phyloP scores from a whole-genome alignment of 2,888 invertebrate species.

The Corbicula japonica region DNA sequence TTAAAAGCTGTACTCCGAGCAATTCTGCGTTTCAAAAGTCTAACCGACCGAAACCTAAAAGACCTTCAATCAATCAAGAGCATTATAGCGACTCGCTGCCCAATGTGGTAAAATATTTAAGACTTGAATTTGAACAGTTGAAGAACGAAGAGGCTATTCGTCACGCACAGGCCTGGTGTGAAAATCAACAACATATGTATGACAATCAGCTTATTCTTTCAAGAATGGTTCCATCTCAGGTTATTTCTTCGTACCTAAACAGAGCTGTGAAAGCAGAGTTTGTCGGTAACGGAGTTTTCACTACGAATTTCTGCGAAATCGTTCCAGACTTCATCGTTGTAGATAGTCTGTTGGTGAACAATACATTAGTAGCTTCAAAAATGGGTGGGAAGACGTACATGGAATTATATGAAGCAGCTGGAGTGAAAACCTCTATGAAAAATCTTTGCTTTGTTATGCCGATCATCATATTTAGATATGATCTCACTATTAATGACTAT shows the following conservation, averaged over 20 bases:
- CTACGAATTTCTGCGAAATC: slow-evolving; percentile 21
- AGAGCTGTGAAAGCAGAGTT: slow-evolving; percentile 3
- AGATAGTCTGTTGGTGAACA: slow-evolving; percentile 11
- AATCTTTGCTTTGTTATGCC: slow-evolving; percentile 26
- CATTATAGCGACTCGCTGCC: too few species aligned
- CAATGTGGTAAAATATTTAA: slow-evolving; percentile 8
- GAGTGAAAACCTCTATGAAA: background rate
- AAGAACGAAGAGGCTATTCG: slow-evolving; percentile 26
- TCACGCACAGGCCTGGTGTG: slow-evolving; percentile 34
- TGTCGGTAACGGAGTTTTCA: slow-evolving; percentile 24
- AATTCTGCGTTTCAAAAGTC: too few species aligned
- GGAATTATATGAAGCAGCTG: slow-evolving; percentile 14
- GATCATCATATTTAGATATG: slow-evolving; percentile 12
- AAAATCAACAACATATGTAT: slow-evolving; percentile 32
- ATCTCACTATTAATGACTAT: background rate
- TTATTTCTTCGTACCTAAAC: slow-evolving; percentile 25
- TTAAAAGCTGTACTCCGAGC: too few species aligned
- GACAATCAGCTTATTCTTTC: slow-evolving; percentile 22
- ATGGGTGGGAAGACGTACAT: background rate
- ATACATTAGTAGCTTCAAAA: background rate
- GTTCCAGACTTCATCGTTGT: slow-evolving; percentile 4
- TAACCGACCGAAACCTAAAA: too few species aligned
- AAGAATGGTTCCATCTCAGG: slow-evolving; percentile 10
- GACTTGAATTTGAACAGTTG: slow-evolving; percentile 15
- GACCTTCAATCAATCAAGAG: too few species aligned